Percentiles rank a stretch among this genome's conserved stretches.
Evolutionary conservation across 2,113 vertebrate genomes (phyloP).

Genomic region (Origma solitaria): DNA sequence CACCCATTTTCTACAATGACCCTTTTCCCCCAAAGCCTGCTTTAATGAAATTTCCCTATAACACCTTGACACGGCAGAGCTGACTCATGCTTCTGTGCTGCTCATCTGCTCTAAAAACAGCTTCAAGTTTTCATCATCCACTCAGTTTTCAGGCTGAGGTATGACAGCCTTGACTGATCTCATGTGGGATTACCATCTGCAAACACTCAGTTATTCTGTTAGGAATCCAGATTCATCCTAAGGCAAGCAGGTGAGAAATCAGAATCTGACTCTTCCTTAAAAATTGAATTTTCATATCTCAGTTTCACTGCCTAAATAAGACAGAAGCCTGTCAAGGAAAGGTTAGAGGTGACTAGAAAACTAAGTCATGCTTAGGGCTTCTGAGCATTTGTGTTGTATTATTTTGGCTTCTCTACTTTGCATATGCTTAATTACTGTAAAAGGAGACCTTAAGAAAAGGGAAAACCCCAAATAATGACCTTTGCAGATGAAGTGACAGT

Average conservation of each 20-base stretch:
- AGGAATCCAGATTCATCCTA: not conserved
- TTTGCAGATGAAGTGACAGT: not conserved
- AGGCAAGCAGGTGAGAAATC: not conserved
- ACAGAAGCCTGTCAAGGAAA: not conserved
- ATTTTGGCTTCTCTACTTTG: not conserved
- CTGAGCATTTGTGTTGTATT: not conserved
- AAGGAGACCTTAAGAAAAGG: not conserved
- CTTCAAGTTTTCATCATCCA: not conserved
- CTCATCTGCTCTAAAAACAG: not conserved
- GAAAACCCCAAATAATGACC: not conserved
- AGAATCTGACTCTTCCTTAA: not conserved
- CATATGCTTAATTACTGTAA: not conserved
- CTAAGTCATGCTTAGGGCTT: not conserved
- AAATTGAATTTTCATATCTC: not conserved
- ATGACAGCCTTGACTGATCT: not conserved
- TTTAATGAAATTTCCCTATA: not conserved
- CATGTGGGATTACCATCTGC: not conserved
- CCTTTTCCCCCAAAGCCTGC: rapidly evolving
- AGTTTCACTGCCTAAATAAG: not conserved
- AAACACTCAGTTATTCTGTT: not conserved
- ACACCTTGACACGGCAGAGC: not conserved
- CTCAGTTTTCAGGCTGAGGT: not conserved
- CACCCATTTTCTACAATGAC: not conserved
- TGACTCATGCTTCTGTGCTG: not conserved
- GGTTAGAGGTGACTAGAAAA: not conserved